Percentiles rank a stretch among this genome's conserved stretches.
These are phyloP conservation scores for Ectemnius continuus DNA, from an alignment of 2,888 invertebrate species.

Conservation along the genomic window DNA sequence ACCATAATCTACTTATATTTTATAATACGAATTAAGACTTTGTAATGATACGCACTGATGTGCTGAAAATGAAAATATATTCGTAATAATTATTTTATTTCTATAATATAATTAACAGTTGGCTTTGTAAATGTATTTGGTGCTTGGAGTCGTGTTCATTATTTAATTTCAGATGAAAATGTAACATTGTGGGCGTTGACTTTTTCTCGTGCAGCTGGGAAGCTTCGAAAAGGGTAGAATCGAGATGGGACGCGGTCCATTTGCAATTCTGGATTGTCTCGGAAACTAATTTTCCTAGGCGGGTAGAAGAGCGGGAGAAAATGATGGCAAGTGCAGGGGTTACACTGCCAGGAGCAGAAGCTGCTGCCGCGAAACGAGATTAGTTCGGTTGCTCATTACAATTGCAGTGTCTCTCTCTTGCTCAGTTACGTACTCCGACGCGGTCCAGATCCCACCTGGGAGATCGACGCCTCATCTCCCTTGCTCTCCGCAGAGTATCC, in stretches of 20 bases:
- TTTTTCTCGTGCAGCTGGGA: constrained; percentile 1
- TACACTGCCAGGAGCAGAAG: constrained; percentile 63
- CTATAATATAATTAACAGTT: too few relatives aligned
- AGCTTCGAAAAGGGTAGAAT: constrained; percentile 17
- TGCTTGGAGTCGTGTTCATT: too few relatives aligned
- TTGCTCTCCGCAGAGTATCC: constrained; percentile 36
- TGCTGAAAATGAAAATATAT: too few relatives aligned
- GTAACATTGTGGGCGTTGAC: too few relatives aligned
- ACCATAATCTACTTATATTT: too few relatives aligned
- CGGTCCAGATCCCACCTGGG: constrained; percentile 44
- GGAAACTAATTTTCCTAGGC: constrained; percentile 57
- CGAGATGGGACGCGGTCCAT: constrained; percentile 26
- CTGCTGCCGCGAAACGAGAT: constrained; percentile 65
- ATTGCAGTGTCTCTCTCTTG: constrained; percentile 38
- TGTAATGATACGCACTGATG: too few relatives aligned
- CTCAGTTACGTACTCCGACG: constrained; percentile 44
- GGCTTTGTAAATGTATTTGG: too few relatives aligned
- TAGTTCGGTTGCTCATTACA: constrained; percentile 67
- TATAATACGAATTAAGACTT: too few relatives aligned
- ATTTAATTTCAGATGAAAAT: too few relatives aligned
- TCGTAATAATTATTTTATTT: too few relatives aligned
- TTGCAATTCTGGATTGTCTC: constrained; percentile 57
- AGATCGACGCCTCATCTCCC: constrained; percentile 16
- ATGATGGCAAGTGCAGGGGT: constrained; percentile 38
- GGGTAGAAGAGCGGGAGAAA: constrained; percentile 31